Base-by-base conservation (phyloP, 2,797 vertebrate genomes). In the Acanthurus tractus region DNA sequence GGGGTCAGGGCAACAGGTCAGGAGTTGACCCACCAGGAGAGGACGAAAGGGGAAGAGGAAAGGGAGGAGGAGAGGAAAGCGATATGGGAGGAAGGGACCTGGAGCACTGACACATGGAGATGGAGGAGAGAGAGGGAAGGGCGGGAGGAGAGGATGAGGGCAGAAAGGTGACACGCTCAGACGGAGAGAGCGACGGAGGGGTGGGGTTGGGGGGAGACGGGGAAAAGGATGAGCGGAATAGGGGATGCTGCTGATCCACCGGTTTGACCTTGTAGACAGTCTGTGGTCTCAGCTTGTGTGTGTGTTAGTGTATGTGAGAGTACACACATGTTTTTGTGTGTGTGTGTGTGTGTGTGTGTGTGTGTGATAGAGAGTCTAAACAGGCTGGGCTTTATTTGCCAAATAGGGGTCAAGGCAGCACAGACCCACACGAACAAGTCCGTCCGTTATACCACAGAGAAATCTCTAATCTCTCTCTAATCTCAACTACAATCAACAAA, bases 181-280 rank as follows among this genome's bases (percentile, higher is more conserved):
- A 77, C 78, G 80, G 82, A 46, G 76, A 66, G 79, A 72, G 65
- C 44, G 49, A 61, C 29, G 7, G 29, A 34, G 6, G 70, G 53
- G 81, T 81, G 75, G 48, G 80, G 74, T 22, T 54, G 48, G 50
- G 55, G 59, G 34, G 54, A 45, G 81, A 87, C 70, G 86, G 82
- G 76, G 81, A 40, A 64, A 79, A 70, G 67, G 83, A 86, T 78
- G 79, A 83, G 62, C 13, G 63, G 70, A 80, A 67, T 11, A 44
- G 67, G 58, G 74, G 78, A 72, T 76, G 81, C 71, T 53, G 87
- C 79, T 84, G 79, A 92, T 91, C 89, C 88, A 90, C 87, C 71
- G 68, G 83, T 89, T 88, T 91, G 93, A 93, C 92, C 93, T 92
- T 93, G 84, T 64, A 89, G 81, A 88, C 81, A 76, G 76, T 74